Evolutionary conservation across 2,888 invertebrate genomes (phyloP).

Genomic region (Xanthorhoe spadicearia): DNA sequence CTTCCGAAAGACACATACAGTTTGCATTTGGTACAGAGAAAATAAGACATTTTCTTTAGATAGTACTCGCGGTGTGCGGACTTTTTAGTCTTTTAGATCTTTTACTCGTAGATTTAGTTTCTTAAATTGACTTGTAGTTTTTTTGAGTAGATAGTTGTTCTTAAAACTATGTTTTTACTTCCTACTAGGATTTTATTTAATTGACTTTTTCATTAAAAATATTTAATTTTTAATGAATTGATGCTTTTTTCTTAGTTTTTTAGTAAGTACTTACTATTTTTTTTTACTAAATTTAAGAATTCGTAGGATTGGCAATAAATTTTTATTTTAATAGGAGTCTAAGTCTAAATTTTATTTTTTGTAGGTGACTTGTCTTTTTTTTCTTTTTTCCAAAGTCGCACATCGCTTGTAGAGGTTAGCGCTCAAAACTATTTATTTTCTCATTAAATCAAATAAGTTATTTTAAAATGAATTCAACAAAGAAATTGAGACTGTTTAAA

Average conservation of each 20-base stretch:
- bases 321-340: too few relatives aligned
- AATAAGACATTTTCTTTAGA: constrained; percentile 50
- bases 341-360: not conserved
- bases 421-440: constrained; percentile 35
- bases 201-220: too few relatives aligned
- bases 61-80: constrained; percentile 10
- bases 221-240: not conserved
- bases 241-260: not conserved
- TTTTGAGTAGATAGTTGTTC: too few relatives aligned
- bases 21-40: constrained; percentile 84
- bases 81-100: constrained; percentile 4
- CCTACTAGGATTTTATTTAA: too few relatives aligned
- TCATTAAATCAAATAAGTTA: constrained; percentile 27
- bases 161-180: too few relatives aligned
- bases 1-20: constrained; percentile 90
- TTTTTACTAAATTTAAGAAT: too few relatives aligned
- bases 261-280: too few relatives aligned
- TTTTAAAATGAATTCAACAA: constrained; percentile 13
- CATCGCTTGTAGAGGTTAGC: constrained; percentile 14
- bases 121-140: too few relatives aligned
- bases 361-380: not conserved
- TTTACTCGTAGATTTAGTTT: constrained; percentile 8
- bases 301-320: too few relatives aligned
- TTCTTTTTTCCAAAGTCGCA: constrained; percentile 1
- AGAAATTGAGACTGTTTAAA: constrained; percentile 28